Evolutionary conservation across 2,888 invertebrate species (phyloP).

Genomic region (Hirtodrosophila confusa): DNA sequence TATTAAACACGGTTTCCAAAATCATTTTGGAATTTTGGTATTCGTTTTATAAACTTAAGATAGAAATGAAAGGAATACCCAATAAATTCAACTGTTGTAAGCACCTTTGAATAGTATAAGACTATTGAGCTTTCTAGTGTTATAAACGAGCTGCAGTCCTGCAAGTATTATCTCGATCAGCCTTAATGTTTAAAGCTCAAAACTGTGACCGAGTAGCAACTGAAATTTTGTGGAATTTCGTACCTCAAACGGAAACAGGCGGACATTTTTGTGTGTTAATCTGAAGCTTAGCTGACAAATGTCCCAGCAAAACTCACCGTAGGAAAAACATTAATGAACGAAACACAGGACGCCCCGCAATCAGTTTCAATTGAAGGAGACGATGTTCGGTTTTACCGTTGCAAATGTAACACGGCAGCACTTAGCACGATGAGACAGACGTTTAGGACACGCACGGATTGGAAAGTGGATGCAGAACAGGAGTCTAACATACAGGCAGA

Average conservation of each 20-base stretch:
- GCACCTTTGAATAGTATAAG: too few species aligned
- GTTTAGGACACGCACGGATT: conserved; percentile 23
- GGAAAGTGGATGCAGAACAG: conserved; percentile 19
- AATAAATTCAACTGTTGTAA: too few species aligned
- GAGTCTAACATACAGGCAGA: conserved; percentile 1
- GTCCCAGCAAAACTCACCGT: background rate
- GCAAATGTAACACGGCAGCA: conserved; percentile 33
- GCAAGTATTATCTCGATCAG: too few species aligned
- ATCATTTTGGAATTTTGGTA: too few species aligned
- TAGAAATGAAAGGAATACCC: too few species aligned
- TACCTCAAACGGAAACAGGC: background rate
- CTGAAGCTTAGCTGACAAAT: conserved; percentile 24
- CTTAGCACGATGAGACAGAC: conserved; percentile 44
- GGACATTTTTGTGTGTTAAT: conserved; percentile 21
- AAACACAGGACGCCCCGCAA: conserved; percentile 20
- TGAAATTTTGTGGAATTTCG: too few species aligned
- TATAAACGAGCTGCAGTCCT: too few species aligned
- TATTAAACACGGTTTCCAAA: too few species aligned
- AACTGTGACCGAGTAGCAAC: too few species aligned
- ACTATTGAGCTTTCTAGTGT: too few species aligned
- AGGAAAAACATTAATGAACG: conserved; percentile 43
- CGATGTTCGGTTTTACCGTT: conserved; percentile 33
- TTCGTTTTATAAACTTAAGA: too few species aligned
- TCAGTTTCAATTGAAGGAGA: conserved; percentile 49
- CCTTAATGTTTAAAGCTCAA: too few species aligned